phyloP scores from a whole-genome alignment of 1,140 invertebrate species.

The Parapsyche elsis region DNA sequence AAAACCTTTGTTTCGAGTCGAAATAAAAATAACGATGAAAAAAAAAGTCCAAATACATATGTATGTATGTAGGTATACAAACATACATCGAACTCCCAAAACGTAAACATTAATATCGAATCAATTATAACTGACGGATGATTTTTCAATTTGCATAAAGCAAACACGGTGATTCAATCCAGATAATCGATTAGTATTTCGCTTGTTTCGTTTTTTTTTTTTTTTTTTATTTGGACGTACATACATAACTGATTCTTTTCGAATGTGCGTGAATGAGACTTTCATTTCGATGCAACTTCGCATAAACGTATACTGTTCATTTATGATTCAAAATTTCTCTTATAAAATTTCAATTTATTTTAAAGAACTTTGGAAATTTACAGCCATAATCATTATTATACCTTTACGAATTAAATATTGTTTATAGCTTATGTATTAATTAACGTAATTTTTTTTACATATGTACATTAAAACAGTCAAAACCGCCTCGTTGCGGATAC shows the following conservation, averaged over 20 bases:
- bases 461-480: no score
- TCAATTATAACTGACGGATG: conserved; percentile 3
- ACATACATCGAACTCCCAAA: neutral
- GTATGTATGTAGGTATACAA: neutral
- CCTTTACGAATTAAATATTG: no score
- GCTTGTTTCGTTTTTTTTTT: neutral
- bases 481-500: no score
- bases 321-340: no score
- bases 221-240: neutral
- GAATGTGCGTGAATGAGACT: neutral
- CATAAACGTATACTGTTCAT: no score
- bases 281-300: no score
- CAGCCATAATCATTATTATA: no score
- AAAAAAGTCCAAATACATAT: neutral
- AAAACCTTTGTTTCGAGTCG: conserved; percentile 12
- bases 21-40: neutral
- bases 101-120: conserved; percentile 6
- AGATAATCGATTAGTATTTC: conserved; percentile 3
- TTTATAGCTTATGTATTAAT: no score
- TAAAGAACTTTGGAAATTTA: no score
- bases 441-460: neutral
- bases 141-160: conserved; percentile 29
- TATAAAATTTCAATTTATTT: no score
- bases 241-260: neutral
- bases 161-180: neutral